phyloP scores from a whole-genome alignment of 2,797 vertebrate genomes.

The Melopsittacus undulatus region DNA sequence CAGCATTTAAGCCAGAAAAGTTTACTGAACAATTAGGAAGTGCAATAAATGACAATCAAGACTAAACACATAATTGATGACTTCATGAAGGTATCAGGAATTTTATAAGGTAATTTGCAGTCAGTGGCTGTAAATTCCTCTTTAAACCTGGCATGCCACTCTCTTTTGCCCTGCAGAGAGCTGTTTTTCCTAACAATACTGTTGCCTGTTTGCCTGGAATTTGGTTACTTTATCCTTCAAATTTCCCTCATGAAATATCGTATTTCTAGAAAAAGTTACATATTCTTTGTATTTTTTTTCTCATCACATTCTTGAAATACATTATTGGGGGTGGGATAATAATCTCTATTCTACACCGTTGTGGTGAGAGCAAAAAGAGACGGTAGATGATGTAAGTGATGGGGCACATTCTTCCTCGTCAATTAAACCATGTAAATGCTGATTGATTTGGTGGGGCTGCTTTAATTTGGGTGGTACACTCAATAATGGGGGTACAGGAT shows the following conservation, averaged over 20 bases:
- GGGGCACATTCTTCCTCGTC: not conserved
- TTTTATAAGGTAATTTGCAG: constrained; percentile 64
- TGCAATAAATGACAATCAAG: constrained; percentile 57
- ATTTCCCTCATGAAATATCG: constrained; percentile 23
- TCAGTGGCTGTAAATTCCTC: constrained; percentile 38
- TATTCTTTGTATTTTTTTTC: not conserved
- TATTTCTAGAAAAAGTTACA: constrained; percentile 45
- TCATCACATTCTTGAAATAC: constrained; percentile 6
- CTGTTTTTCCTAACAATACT: constrained; percentile 48
- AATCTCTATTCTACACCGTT: constrained; percentile 13
- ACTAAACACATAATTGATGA: constrained; percentile 33
- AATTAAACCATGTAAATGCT: not conserved
- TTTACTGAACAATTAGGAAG: constrained; percentile 54
- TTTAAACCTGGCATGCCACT: constrained; percentile 18
- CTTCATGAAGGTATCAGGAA: constrained; percentile 47
- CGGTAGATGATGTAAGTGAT: not conserved
- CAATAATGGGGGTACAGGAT: not conserved
- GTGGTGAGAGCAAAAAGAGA: not conserved
- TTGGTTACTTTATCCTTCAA: constrained; percentile 17
- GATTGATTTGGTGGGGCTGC: not conserved
- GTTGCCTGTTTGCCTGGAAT: constrained; percentile 48
- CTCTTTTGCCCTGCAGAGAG: constrained; percentile 55
- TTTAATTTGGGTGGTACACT: not conserved
- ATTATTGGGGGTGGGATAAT: constrained; percentile 34
- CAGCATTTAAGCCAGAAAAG: constrained; percentile 32